phyloP scores from a whole-genome alignment of 2,113 vertebrate genomes.

The Vombatus ursinus region DNA sequence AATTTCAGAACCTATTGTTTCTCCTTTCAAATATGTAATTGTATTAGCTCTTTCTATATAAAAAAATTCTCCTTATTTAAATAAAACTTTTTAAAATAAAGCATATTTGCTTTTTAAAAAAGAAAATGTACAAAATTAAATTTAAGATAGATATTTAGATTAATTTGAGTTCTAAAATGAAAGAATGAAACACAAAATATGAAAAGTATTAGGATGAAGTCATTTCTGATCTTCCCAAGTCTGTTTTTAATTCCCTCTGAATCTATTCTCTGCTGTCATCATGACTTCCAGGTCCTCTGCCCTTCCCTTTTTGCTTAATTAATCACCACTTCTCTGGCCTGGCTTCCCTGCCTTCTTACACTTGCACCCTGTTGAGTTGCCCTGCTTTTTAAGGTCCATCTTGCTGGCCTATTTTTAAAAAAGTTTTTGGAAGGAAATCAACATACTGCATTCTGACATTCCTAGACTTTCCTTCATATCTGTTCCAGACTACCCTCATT shows the following conservation, averaged over 20 bases:
- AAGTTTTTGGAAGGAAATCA: background rate
- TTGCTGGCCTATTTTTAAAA: background rate
- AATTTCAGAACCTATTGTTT: background rate
- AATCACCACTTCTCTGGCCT: background rate
- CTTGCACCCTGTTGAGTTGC: background rate
- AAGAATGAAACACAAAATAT: background rate
- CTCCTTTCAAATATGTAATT: background rate
- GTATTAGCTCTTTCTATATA: background rate
- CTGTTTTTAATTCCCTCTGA: background rate
- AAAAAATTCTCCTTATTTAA: background rate
- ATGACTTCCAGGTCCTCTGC: background rate
- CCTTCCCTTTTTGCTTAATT: background rate
- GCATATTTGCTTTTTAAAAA: background rate
- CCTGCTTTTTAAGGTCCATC: background rate
- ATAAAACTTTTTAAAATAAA: too few species aligned
- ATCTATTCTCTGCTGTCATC: background rate
- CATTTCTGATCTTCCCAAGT: background rate
- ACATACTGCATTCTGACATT: background rate
- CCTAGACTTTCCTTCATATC: background rate
- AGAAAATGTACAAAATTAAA: background rate
- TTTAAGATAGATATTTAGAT: background rate
- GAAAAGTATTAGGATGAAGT: background rate
- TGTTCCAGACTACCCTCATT: background rate
- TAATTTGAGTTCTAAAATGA: background rate
- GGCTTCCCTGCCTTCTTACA: background rate